A percentile compares a stretch with the other conserved stretches of the same genome.
phyloP scores from a whole-genome alignment of 2,888 invertebrate genomes.

The Xanthia icteritia region DNA sequence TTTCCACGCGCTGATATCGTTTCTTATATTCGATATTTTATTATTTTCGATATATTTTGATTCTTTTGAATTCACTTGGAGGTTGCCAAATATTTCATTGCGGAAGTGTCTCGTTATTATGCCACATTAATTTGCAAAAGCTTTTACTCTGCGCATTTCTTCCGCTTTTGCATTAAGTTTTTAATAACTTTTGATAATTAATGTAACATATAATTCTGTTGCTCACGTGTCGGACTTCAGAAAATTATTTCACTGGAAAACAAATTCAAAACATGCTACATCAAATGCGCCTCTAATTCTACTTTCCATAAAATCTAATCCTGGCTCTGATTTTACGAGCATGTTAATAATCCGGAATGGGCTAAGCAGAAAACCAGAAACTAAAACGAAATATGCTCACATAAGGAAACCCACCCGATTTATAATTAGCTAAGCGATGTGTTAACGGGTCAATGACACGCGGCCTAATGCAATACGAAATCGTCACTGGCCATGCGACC shows the following conservation, averaged over 20 bases:
- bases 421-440: slow-evolving; percentile 87
- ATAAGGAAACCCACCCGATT: slow-evolving; percentile 81
- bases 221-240: not conserved
- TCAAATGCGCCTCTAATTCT: slow-evolving; percentile 35
- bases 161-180: slow-evolving; percentile 23
- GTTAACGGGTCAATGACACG: slow-evolving; percentile 89
- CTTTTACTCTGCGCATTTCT: slow-evolving; percentile 9
- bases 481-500: slow-evolving; percentile 71
- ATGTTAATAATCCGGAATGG: slow-evolving; percentile 52
- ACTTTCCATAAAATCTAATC: slow-evolving; percentile 54
- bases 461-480: slow-evolving; percentile 77
- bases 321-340: slow-evolving; percentile 54
- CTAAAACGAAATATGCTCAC: slow-evolving; percentile 66
- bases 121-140: not conserved
- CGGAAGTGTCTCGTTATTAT: slow-evolving; percentile 3
- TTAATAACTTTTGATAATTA: slow-evolving; percentile 26
- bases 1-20: slow-evolving; percentile 9
- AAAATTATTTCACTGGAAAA: slow-evolving; percentile 23
- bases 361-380: slow-evolving; percentile 63
- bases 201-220: slow-evolving; percentile 5
- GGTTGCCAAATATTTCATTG: slow-evolving; percentile 4
- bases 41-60: not conserved
- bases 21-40: too few species aligned
- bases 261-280: slow-evolving; percentile 48
- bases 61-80: not conserved